Percentiles rank a stretch among this genome's conserved stretches.
Conservation (phyloP, 2,888 invertebrate species). For the Alcis repandata region DNA sequence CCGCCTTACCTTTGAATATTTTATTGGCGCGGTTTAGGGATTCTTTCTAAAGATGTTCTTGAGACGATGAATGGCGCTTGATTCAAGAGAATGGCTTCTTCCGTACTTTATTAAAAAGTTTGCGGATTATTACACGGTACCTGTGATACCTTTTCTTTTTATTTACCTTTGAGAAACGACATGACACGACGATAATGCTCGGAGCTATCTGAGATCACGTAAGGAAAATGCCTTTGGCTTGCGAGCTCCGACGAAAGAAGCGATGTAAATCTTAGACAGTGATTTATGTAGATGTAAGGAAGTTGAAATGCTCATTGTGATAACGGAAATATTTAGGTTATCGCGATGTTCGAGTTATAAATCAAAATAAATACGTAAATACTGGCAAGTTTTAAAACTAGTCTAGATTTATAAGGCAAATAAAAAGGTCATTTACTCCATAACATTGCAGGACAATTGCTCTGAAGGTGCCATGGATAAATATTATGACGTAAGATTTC, state of each 20-base stretch:
- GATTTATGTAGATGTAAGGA: background rate
- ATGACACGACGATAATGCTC: background rate
- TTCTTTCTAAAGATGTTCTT: slow-evolving; percentile 20
- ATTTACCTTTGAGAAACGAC: background rate
- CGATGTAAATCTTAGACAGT: background rate
- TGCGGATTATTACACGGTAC: slow-evolving; percentile 12
- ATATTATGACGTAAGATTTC: no score
- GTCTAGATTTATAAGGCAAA: no score
- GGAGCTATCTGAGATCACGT: background rate
- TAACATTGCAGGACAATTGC: no score
- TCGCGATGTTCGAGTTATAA: no score
- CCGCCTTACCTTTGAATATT: slow-evolving; percentile 32
- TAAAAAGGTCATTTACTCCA: no score
- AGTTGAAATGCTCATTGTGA: no score
- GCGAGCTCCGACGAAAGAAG: background rate
- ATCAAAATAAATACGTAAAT: no score
- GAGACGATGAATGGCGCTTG: slow-evolving; percentile 21
- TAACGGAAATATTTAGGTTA: no score
- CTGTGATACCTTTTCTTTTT: background rate
- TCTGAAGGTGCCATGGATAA: no score
- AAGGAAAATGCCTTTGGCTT: background rate
- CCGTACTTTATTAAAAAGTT: slow-evolving; percentile 23
- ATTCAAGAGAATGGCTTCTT: slow-evolving; percentile 15
- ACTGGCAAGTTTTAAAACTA: no score
- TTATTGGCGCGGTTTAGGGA: slow-evolving; percentile 24